Evolutionary conservation across 2,888 invertebrate genomes (phyloP).

Genomic region (Xylota segnis): DNA sequence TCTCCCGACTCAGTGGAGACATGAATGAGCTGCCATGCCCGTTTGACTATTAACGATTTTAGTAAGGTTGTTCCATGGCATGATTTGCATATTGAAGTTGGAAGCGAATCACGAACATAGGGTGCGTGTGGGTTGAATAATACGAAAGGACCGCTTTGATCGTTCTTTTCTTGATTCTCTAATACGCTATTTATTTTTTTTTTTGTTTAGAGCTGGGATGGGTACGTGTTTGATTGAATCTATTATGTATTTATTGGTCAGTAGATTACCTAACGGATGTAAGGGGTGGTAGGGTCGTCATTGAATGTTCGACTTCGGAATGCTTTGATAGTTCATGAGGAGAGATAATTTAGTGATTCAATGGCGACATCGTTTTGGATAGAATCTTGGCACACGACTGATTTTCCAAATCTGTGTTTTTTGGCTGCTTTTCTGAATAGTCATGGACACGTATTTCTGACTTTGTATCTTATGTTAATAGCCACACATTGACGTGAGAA

Average conservation of each 20-base stretch:
- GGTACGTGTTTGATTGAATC: conserved; percentile 45
- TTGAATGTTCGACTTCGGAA: conserved; percentile 27
- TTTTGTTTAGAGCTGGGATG: conserved; percentile 31
- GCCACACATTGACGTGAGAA: not conserved
- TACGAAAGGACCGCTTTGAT: conserved; percentile 73
- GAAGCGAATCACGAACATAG: conserved; percentile 73
- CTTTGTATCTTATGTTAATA: not conserved
- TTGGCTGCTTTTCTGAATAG: not conserved
- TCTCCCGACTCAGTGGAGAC: conserved; percentile 70
- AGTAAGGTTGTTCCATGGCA: conserved; percentile 61
- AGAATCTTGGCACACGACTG: conserved; percentile 21
- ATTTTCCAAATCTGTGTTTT: not conserved
- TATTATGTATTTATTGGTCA: conserved; percentile 61
- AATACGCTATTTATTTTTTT: not conserved
- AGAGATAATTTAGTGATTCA: not conserved
- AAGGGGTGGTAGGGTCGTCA: conserved; percentile 18
- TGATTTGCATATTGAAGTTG: conserved; percentile 73
- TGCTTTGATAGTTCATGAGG: conserved; percentile 25
- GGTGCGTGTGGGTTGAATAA: conserved; percentile 68
- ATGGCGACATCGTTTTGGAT: conserved; percentile 16
- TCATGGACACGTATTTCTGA: conserved; percentile 6
- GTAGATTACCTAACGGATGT: conserved; percentile 50
- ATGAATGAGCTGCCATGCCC: conserved; percentile 68
- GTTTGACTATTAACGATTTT: conserved; percentile 74
- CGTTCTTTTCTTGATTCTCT: conserved; percentile 15